Conservation (phyloP, 2,113 vertebrate genomes). For the Tringa solitaria region DNA sequence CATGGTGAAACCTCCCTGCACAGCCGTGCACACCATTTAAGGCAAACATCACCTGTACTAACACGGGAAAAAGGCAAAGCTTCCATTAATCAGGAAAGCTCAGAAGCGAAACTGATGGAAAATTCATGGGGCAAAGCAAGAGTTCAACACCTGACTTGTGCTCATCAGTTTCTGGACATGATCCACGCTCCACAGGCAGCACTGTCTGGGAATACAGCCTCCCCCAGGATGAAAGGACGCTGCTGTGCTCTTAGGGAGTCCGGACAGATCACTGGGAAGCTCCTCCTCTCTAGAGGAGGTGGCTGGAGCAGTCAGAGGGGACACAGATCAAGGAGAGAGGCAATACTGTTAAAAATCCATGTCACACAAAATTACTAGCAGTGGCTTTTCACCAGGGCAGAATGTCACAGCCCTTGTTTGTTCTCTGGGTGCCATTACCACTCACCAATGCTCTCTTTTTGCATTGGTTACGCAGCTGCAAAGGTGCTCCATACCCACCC, state of each 20-base stretch:
- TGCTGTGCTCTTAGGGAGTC: not conserved
- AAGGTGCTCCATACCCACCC: not conserved
- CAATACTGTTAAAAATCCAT: not conserved
- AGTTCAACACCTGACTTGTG: conserved; percentile 42
- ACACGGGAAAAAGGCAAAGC: conserved; percentile 1
- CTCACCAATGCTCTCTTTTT: not conserved
- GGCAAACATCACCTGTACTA: conserved; percentile 44
- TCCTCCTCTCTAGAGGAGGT: not conserved
- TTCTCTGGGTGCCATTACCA: not conserved
- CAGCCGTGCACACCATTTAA: conserved; percentile 37
- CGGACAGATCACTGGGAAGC: not conserved
- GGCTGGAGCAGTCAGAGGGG: not conserved
- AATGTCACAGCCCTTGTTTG: not conserved
- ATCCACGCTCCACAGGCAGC: not conserved
- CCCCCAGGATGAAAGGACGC: not conserved
- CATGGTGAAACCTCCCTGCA: conserved; percentile 38
- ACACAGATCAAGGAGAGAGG: conserved; percentile 14
- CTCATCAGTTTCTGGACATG: conserved; percentile 34
- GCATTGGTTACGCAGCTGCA: not conserved
- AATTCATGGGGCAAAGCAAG: conserved; percentile 47
- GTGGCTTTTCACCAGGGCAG: not conserved
- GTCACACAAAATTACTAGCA: not conserved
- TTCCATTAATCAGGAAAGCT: conserved; percentile 54
- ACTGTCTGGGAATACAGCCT: not conserved
- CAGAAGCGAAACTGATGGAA: conserved; percentile 51